Base-by-base conservation (phyloP, 2,797 vertebrate species). In the Momotus momota region DNA sequence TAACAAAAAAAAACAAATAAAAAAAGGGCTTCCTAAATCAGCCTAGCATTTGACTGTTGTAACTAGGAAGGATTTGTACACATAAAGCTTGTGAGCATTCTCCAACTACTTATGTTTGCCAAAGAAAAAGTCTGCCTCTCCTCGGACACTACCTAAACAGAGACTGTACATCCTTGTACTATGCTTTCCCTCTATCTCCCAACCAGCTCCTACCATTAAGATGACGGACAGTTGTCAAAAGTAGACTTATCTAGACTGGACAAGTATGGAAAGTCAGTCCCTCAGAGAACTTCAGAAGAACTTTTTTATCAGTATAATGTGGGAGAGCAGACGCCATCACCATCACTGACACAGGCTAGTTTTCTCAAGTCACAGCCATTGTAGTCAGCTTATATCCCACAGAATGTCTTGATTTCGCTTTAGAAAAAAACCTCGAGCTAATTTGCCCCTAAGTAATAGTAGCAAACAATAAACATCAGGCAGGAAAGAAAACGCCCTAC, bases 71-170 rank as follows among this genome's bases (percentile, higher is more conserved):
- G 19, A 70, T 26, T 51, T 54, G 10, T 26, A 58, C 8, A 8
- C 12, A 31, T 74, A 83, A 88, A 86, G 17, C 35, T 67, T 64
- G 14, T n/a, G 3, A 73, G 11, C 19, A 46, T 69, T 55, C 48
- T 61, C 38, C 35, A 81, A 0, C n/a, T 51, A 23, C 2, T 2
- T 21, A n/a, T 14, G 15, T 21, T 23, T 9, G 2, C 8, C 33
- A 52, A 58, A 64, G 46, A 31, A 49, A 72, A 45, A 66, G 26
- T 18, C 20, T 41, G 14, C 11, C 12, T 52, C n/a, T 52, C 14
- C 45, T 49, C 74, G 61, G 31, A 81, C 23, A 14, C 14, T 91
- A 41, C 27, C 46, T 65, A 35, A 92, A 69, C 8, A 55, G 20
- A 74, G 25, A 43, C 23, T 58, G 14, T 31, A 35, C 14, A 9